Conservation (phyloP, 2,113 vertebrate species). For the Hippolais icterina region DNA sequence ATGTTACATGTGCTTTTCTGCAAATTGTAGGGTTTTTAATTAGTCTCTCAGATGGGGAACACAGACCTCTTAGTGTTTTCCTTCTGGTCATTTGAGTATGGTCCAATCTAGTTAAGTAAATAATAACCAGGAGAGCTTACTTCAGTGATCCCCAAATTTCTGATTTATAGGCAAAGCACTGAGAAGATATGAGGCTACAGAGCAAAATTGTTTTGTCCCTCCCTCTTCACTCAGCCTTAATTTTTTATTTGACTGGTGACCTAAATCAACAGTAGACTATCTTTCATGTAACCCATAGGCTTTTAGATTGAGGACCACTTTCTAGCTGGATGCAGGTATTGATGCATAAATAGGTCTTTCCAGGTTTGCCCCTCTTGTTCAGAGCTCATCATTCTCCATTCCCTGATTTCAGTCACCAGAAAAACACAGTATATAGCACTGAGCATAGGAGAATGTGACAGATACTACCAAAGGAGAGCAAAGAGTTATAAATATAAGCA, state of each 20-base stretch:
- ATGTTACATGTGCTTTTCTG: neutral
- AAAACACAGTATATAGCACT: neutral
- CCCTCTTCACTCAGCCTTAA: neutral
- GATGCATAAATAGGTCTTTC: neutral
- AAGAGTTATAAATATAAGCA: neutral
- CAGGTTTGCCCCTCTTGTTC: neutral
- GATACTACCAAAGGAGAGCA: neutral
- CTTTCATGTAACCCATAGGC: neutral
- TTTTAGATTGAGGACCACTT: neutral
- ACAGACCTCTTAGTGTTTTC: slow-evolving; percentile 3
- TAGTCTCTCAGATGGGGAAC: slow-evolving; percentile 8
- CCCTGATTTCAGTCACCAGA: neutral
- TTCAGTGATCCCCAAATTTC: neutral
- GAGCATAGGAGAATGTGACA: neutral
- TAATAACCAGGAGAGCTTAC: neutral
- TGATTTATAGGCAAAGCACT: neutral
- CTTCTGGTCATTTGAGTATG: slow-evolving; percentile 15
- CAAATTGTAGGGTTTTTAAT: slow-evolving; percentile 20
- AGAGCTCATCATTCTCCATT: neutral
- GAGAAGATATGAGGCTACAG: neutral
- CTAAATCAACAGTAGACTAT: neutral
- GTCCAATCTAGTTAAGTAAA: slow-evolving; percentile 37
- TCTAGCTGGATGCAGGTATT: neutral
- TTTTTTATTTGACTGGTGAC: neutral
- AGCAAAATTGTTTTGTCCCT: neutral